Base-by-base conservation (phyloP, 2,888 invertebrate species). In the Prenolepis imparis region DNA sequence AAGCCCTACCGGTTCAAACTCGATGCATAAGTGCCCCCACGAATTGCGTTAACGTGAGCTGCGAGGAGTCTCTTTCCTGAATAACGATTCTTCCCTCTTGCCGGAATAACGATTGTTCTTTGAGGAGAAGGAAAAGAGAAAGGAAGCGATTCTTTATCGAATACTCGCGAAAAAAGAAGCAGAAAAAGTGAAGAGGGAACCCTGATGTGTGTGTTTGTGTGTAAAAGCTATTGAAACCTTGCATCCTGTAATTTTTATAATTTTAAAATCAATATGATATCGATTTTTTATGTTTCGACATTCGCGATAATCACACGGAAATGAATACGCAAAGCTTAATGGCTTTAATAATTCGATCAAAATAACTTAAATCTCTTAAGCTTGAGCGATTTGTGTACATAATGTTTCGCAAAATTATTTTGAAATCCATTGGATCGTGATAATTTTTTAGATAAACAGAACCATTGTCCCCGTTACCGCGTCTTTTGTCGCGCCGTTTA, bases 371-470 rank as follows among this genome's bases (percentile, higher is more conserved):
- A 64, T 55, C 73, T 57, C 44, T 28, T 28, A 1, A 18, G 24
- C 5, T 57, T 0, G 55, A 77, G 21, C 5, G 9, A n/a, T 77
- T 44, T 11, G 6, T 11, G 6, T n/a, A 48, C 74, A 18, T 28
- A n/a, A 57, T 18, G 18, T 59, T 12, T 24, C 28, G 57, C n/a
- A 18, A 9, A 64, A 73, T 61, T 3, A 21, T 84, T 73, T 5
- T n/a, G 1, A 36, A 57, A 80, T 82, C 82, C 83, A 64, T 68
- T 64, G 75, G 66, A 80, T 87, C 80, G 70, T 81, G 89, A 89
- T 91, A 91, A 91, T 91, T 91, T 91, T 81, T 67, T 84, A 63
- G 87, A 85, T 90, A 91, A 91, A 91, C 87, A 88, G 78, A 75
- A 64, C 9, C 73, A 61, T 88, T 90, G 89, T 89, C 85, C 84